Base-by-base conservation (phyloP, 35 echinoderm and acorn worm genomes). In the Anneissia japonica region DNA sequence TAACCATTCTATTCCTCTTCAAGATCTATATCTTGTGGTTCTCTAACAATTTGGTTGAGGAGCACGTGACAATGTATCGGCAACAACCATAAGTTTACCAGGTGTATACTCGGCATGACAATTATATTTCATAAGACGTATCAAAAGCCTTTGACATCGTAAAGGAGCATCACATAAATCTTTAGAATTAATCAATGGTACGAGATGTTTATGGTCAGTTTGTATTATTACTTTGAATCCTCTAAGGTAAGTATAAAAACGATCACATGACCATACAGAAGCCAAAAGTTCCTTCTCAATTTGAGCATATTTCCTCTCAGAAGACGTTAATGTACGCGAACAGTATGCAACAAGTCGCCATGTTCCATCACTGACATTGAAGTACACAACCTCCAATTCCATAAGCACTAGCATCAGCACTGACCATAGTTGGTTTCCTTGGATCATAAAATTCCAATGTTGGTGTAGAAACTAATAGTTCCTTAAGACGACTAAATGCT, bases 311-410 rank as follows among this genome's bases (percentile, higher is more conserved):
- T 46, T 26, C 33, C 30, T 29, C 6, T 72, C 31, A 31, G 37
- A 23, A 51, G 23, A 72, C 45, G 30, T 34, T 46, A 29, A 16
- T 4, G 23, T 33, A 30, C 73, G 73, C 4, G 83, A 84, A 34
- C 45, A 56, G 26, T 84, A 72, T 29, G 46, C 83, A 14, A 84
- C 83, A 84, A 46, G 83, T 84, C 37, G 40, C 83, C 83, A 84
- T 21, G 32, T 21, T 6, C 37, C 40, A 34, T 84, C 31, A 31
- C 21, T 72, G 83, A 30, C 51, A 30, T 30, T 75, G 73, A 30
- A 34, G 45, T 19, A 84, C 12, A 84, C 43, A 56, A 6, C 45
- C 46, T 6, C 46, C 3, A 23, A 84, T 12, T 0, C 83, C 83
- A 75, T 75, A 75, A 9, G 73, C 73, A 30, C 26, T 30, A 28